Conservation (phyloP, 2,797 vertebrate genomes). For the Gambelia wislizenii region DNA sequence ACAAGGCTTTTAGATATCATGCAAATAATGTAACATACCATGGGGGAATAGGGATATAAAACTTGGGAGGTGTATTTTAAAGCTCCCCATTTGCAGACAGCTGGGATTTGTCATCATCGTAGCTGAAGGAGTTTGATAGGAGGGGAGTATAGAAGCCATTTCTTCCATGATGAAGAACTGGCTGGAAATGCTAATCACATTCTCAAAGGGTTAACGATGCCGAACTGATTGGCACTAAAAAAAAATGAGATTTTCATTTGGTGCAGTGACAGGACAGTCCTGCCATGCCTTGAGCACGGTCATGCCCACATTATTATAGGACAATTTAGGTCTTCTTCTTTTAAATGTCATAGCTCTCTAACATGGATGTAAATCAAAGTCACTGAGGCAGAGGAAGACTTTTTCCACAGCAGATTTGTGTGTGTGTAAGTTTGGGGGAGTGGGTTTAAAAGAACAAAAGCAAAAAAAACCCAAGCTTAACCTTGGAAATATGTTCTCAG, state of each 20-base stretch:
- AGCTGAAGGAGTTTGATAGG: slow-evolving; percentile 47
- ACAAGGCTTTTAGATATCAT: slow-evolving; percentile 41
- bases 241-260: slow-evolving; percentile 59
- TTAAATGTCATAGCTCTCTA: slow-evolving; percentile 68
- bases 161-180: slow-evolving; percentile 62
- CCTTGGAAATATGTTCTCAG: slow-evolving; percentile 59
- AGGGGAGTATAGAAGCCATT: slow-evolving; percentile 48
- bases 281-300: slow-evolving; percentile 31
- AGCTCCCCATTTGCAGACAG: slow-evolving; percentile 37
- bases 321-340: slow-evolving; percentile 68
- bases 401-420: slow-evolving; percentile 51
- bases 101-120: slow-evolving; percentile 61
- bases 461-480: slow-evolving; percentile 41
- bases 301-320: slow-evolving; percentile 68
- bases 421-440: too few species aligned
- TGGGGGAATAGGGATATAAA: neutral
- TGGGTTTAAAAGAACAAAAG: too few species aligned
- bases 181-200: slow-evolving; percentile 59
- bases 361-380: slow-evolving; percentile 72
- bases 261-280: slow-evolving; percentile 52
- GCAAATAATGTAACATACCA: slow-evolving; percentile 26
- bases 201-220: slow-evolving; percentile 68
- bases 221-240: slow-evolving; percentile 68
- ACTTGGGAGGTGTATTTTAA: slow-evolving; percentile 46
- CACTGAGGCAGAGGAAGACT: slow-evolving; percentile 66